Conservation (phyloP, 1,140 invertebrate species). For the Zaprionus africanus region DNA sequence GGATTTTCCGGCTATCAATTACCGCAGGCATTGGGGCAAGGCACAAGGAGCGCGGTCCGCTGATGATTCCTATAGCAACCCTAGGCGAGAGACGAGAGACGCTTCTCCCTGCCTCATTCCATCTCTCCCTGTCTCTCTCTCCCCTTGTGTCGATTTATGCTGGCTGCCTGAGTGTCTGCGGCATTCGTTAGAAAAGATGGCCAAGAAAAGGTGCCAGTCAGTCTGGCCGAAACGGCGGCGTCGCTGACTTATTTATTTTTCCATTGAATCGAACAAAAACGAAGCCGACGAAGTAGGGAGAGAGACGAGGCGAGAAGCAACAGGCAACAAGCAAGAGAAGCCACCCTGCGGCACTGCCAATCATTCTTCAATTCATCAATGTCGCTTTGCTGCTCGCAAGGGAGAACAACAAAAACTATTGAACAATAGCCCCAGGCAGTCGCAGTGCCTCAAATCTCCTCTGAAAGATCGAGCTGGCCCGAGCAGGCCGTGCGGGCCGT, state of each 20-base stretch:
- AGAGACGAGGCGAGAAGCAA: not conserved
- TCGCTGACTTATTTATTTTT: slow-evolving; percentile 77
- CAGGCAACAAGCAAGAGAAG: slow-evolving; percentile 22
- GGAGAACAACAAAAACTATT: slow-evolving; percentile 39
- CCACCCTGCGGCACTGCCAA: slow-evolving; percentile 68
- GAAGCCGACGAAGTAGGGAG: slow-evolving; percentile 32
- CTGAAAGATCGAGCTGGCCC: slow-evolving; percentile 8
- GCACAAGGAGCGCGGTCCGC: not conserved
- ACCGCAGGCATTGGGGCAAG: slow-evolving; percentile 33
- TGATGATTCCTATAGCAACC: slow-evolving; percentile 30
- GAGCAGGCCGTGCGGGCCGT: not conserved
- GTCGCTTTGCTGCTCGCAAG: slow-evolving; percentile 41
- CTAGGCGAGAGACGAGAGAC: not conserved
- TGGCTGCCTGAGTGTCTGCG: slow-evolving; percentile 4
- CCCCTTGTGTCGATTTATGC: not conserved
- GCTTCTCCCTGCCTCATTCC: not conserved
- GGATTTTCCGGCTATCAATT: slow-evolving; percentile 61
- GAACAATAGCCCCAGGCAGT: slow-evolving; percentile 72
- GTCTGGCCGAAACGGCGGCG: slow-evolving; percentile 60
- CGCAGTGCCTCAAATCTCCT: slow-evolving; percentile 31
- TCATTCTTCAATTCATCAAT: slow-evolving; percentile 83
- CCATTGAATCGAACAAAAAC: slow-evolving; percentile 59
- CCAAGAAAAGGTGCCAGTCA: slow-evolving; percentile 80
- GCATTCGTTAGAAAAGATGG: slow-evolving; percentile 48
- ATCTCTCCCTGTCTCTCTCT: not conserved